Evolutionary conservation across 2,888 invertebrate genomes (phyloP), one percentile per base, ranked within the genome.

Genomic region (Nomada fucata): DNA sequence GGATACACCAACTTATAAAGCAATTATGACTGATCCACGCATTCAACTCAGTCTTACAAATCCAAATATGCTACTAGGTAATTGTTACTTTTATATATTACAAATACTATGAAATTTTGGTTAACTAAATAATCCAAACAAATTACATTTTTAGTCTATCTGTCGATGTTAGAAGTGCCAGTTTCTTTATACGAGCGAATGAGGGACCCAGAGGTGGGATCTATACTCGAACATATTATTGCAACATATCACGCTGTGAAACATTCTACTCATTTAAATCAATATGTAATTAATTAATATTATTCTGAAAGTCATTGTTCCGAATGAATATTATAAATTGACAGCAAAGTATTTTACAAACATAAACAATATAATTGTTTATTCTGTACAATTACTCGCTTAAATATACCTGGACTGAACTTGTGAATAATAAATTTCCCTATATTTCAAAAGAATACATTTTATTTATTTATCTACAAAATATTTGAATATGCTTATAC

Each of bases 151-250:
- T 65, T 91, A 96, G 96, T 96, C n/a, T 96, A 96, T 92, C 92
- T 96, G 86, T 95, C 95, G 82, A 95, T 96, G 93, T 91, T 96
- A 89, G 96, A 96, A 91, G 96, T 95, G 87, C 96, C 96, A 59
- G 94, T 95, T 73, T 94, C 95, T 55, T 95, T 95, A 84, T 95
- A 95, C 86, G 94, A 95, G 83, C 96, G 96, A 96, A 94, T 96
- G 74, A 95, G 95, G 87, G 96, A 96, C 92, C 95, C 95, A n/a
- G 96, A 96, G 89, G 95, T 96, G 47, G 95, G 95, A 64, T 96
- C 96, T 26, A 94, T 96, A 76, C 94, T 96, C 69, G 95, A 95
- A 91, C 95, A 96, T 93, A 96, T 96, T 87, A 95, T 96, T 85
- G 95, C 96, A 87, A 96, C 95, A 82, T 96, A 95, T 93, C 95